These are phyloP conservation scores for Embiotoca jacksoni DNA, from an alignment of 2,113 vertebrate genomes.

Conservation along the genomic window DNA sequence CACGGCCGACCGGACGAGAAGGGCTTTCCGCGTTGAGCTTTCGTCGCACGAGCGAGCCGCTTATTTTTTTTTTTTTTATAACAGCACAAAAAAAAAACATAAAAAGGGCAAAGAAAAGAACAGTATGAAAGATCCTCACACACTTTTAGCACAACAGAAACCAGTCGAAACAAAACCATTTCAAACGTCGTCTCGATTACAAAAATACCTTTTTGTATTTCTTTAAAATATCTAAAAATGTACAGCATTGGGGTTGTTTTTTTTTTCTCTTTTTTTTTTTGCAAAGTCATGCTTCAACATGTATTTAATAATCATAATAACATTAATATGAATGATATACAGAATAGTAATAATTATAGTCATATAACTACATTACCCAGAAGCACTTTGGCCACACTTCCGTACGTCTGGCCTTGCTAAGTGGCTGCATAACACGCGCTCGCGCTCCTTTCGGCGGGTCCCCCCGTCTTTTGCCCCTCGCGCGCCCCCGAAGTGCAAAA, in stretches of 20 bases:
- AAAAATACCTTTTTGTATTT: constrained; percentile 86
- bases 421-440: constrained; percentile 44
- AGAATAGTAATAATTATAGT: constrained; percentile 80
- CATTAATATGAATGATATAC: constrained; percentile 83
- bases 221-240: constrained; percentile 87
- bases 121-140: constrained; percentile 60
- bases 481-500: constrained; percentile 26
- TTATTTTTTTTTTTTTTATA: background rate
- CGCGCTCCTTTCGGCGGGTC: constrained; percentile 13
- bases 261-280: constrained; percentile 57
- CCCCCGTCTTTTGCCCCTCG: constrained; percentile 17
- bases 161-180: constrained; percentile 72
- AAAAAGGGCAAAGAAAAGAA: background rate
- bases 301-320: constrained; percentile 81
- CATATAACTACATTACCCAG: constrained; percentile 72
- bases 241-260: constrained; percentile 78
- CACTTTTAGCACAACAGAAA: constrained; percentile 64
- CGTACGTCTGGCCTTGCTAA: constrained; percentile 42
- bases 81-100: constrained; percentile 32
- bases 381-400: constrained; percentile 71
- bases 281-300: constrained; percentile 83
- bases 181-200: constrained; percentile 82
- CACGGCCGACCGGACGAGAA: no score
- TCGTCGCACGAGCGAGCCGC: no score
- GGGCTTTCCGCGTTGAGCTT: no score